These are phyloP conservation scores for Nomada flava DNA, from an alignment of 2,888 invertebrate genomes.

Conservation along the genomic window DNA sequence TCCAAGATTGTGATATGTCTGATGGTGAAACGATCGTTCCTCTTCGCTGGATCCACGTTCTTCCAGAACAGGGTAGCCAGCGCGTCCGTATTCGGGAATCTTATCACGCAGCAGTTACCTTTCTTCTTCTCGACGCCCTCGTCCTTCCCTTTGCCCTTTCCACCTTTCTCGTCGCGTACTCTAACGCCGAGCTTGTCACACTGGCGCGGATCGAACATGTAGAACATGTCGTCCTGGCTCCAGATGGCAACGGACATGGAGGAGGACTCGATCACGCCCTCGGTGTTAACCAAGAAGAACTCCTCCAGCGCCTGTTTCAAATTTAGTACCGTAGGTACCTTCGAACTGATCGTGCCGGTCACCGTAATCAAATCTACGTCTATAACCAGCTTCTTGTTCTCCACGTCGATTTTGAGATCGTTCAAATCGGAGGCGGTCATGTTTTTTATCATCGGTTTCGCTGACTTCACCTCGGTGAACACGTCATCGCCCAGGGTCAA, in stretches of 20 bases:
- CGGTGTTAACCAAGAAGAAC: slow-evolving; percentile 76
- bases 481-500: slow-evolving; percentile 74
- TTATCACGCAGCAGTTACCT: slow-evolving; percentile 78
- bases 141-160: slow-evolving; percentile 46
- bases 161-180: slow-evolving; percentile 69
- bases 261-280: slow-evolving; percentile 78
- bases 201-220: slow-evolving; percentile 87
- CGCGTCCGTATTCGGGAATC: slow-evolving; percentile 70
- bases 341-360: slow-evolving; percentile 78
- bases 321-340: slow-evolving; percentile 71
- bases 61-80: slow-evolving; percentile 70
- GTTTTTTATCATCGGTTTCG: slow-evolving; percentile 71
- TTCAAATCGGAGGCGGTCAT: slow-evolving; percentile 77
- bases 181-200: slow-evolving; percentile 80
- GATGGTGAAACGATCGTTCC: slow-evolving; percentile 77
- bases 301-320: slow-evolving; percentile 76
- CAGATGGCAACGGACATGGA: slow-evolving; percentile 85
- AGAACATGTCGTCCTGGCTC: slow-evolving; percentile 86
- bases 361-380: slow-evolving; percentile 77
- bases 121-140: slow-evolving; percentile 56
- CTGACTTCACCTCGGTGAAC: slow-evolving; percentile 67
- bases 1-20: slow-evolving; percentile 72
- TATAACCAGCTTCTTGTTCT: slow-evolving; percentile 70
- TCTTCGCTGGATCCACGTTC: slow-evolving; percentile 72
- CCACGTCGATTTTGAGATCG: slow-evolving; percentile 69